These are phyloP conservation scores for Epinotia bilunana DNA, from an alignment of 2,888 invertebrate genomes.

Conservation along the genomic window DNA sequence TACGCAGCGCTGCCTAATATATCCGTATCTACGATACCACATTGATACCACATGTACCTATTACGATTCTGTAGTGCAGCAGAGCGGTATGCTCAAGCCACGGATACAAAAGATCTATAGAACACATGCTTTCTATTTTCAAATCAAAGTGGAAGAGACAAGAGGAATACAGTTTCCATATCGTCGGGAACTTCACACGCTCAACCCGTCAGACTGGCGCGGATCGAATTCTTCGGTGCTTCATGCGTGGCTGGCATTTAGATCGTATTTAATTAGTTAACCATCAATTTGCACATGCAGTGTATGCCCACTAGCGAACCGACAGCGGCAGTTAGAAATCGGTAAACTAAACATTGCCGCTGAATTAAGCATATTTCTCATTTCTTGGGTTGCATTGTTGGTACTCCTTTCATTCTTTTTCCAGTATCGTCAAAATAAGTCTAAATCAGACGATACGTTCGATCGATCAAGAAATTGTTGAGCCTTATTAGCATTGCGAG, in stretches of 20 bases:
- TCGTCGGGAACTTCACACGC: conserved; percentile 10
- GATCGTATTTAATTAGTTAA: conserved; percentile 9
- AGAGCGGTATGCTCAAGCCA: neutral
- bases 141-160: neutral
- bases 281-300: neutral
- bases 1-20: neutral
- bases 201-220: neutral
- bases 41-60: no score
- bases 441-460: no score
- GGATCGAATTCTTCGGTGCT: conserved; percentile 2
- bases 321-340: neutral
- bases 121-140: neutral
- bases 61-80: neutral
- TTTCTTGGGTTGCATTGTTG: neutral
- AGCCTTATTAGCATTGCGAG: no score
- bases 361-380: neutral
- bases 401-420: neutral
- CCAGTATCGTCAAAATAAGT: no score
- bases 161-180: conserved; percentile 2
- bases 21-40: no score
- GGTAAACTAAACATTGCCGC: conserved; percentile 1
- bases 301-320: neutral
- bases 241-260: neutral
- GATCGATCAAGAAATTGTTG: no score
- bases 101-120: neutral